phyloP scores from a whole-genome alignment of 2,888 invertebrate species.

The Caradrina kadenii region DNA sequence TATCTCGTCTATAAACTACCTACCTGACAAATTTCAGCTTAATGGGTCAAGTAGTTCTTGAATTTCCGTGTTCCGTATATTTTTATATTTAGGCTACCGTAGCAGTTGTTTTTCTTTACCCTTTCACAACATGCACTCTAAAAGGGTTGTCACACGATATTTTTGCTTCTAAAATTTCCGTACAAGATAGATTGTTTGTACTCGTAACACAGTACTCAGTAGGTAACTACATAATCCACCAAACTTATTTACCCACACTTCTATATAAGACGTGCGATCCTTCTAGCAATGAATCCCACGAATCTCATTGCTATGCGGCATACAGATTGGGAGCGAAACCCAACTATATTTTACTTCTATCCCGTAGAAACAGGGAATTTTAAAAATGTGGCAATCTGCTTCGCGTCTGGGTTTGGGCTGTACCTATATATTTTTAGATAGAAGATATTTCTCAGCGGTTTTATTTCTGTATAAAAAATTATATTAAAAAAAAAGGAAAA shows the following conservation, averaged over 20 bases:
- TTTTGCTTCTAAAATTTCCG: conserved; percentile 26
- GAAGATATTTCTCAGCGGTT: accelerated
- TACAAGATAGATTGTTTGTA: conserved; percentile 35
- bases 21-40: too few relatives aligned
- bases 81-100: neutral
- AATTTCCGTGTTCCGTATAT: too few relatives aligned
- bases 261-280: conserved; percentile 54
- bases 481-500: too few relatives aligned
- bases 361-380: conserved; percentile 48
- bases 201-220: conserved; percentile 17
- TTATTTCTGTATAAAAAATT: neutral
- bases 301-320: conserved; percentile 61
- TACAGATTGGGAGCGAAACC: conserved; percentile 56
- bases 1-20: too few relatives aligned
- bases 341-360: conserved; percentile 61
- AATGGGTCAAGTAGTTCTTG: too few relatives aligned
- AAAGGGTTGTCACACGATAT: conserved; percentile 38
- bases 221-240: conserved; percentile 37
- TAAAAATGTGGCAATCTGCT: conserved; percentile 36
- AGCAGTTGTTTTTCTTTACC: neutral
- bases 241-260: conserved; percentile 56
- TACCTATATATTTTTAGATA: conserved; percentile 4
- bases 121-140: conserved; percentile 1
- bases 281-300: conserved; percentile 52
- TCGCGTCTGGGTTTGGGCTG: neutral